Evolutionary conservation across 2,888 invertebrate species (phyloP).

Genomic region (Ormyrus nitidulus): DNA sequence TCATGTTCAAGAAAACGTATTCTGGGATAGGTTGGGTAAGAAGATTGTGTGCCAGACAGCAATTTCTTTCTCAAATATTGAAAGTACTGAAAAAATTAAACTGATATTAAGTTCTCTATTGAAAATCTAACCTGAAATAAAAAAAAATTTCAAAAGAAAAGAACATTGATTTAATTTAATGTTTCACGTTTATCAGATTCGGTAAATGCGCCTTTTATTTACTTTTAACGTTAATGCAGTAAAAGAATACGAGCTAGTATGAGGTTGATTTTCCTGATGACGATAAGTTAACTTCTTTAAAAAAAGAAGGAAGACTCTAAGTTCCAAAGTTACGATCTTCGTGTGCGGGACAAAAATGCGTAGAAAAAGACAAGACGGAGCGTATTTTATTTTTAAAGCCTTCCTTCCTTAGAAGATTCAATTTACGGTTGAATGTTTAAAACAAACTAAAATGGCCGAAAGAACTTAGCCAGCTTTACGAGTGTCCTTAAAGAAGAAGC

Average conservation of each 20-base stretch:
- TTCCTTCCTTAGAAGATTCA: conserved; percentile 21
- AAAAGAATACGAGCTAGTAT: background rate
- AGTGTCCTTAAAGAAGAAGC: conserved; percentile 2
- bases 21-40: background rate
- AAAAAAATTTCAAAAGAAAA: background rate
- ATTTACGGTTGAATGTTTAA: conserved; percentile 31
- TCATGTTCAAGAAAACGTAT: background rate
- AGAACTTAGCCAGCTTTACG: conserved; percentile 3
- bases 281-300: conserved; percentile 16
- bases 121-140: background rate
- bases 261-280: background rate
- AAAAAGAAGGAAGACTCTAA: conserved; percentile 13
- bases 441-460: conserved; percentile 18
- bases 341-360: conserved; percentile 7
- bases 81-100: conserved; percentile 3
- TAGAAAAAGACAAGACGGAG: background rate
- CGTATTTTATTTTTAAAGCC: conserved; percentile 39
- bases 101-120: background rate
- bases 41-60: background rate
- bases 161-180: no score
- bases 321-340: conserved; percentile 36
- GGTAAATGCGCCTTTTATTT: no score
- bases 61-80: conserved; percentile 30
- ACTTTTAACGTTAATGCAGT: no score
- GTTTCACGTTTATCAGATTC: no score